A percentile compares a stretch with the other conserved stretches of the same genome.
These are phyloP conservation scores for Cryptotermes secundus DNA, from an alignment of 1,140 invertebrate genomes.

Conservation along the genomic window DNA sequence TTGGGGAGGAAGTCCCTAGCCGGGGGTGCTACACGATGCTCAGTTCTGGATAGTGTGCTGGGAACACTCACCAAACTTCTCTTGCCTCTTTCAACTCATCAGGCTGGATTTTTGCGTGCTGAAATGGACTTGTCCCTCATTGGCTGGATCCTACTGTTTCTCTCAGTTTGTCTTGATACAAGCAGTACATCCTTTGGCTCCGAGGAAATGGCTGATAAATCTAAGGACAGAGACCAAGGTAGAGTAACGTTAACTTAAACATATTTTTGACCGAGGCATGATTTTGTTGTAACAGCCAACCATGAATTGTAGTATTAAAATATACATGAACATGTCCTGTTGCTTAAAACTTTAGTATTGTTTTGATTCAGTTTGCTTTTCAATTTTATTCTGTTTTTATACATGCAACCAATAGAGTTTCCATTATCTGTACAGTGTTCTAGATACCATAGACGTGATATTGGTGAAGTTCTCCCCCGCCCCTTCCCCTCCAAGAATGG, in stretches of 20 bases:
- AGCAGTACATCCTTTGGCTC: slow-evolving; percentile 42
- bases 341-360: too few species aligned
- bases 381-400: too few species aligned
- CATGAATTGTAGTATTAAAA: too few species aligned
- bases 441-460: too few species aligned
- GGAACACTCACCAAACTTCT: slow-evolving; percentile 58
- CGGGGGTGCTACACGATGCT: slow-evolving; percentile 58
- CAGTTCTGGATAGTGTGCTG: slow-evolving; percentile 63
- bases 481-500: too few species aligned
- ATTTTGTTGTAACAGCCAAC: too few species aligned
- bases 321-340: too few species aligned
- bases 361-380: too few species aligned
- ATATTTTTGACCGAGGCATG: not conserved
- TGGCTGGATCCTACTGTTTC: slow-evolving; percentile 76
- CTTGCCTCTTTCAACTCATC: slow-evolving; percentile 50
- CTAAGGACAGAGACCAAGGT: slow-evolving; percentile 38
- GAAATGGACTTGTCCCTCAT: slow-evolving; percentile 65
- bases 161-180: slow-evolving; percentile 70
- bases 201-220: slow-evolving; percentile 42
- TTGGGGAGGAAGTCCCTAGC: slow-evolving; percentile 78
- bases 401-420: too few species aligned
- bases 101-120: slow-evolving; percentile 41
- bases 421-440: too few species aligned
- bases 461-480: too few species aligned
- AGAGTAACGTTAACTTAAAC: slow-evolving; percentile 40